Evolutionary conservation across 2,797 vertebrate genomes (phyloP).

Genomic region (Toxotes lorentzi): DNA sequence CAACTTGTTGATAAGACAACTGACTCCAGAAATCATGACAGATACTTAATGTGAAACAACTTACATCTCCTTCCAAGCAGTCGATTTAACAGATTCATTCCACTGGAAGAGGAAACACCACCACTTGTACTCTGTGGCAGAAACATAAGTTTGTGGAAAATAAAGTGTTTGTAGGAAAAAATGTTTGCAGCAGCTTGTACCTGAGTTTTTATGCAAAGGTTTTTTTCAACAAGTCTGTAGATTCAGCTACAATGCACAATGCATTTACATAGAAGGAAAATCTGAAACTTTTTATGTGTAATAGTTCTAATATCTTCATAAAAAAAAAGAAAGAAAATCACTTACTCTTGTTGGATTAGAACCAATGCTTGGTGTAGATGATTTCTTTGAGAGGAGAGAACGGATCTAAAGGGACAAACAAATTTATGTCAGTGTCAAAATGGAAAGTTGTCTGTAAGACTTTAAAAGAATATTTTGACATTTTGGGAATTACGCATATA

Average conservation of each 20-base stretch:
- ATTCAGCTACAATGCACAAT: not conserved
- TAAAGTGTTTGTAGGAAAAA: not conserved
- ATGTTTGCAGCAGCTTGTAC: not conserved
- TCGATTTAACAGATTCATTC: constrained; percentile 81
- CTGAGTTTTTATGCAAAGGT: not conserved
- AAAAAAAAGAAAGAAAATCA: not conserved
- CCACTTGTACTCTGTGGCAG: constrained; percentile 82
- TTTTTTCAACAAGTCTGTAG: not conserved
- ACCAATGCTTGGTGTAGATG: constrained; percentile 75
- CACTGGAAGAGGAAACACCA: constrained; percentile 79
- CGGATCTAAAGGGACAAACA: constrained; percentile 82
- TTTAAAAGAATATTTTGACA: not conserved
- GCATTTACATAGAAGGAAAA: not conserved
- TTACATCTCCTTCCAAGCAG: constrained; percentile 86
- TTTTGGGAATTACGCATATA: not conserved
- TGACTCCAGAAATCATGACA: not conserved
- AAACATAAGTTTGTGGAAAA: not conserved
- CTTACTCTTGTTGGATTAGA: constrained; percentile 88
- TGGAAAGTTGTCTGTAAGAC: not conserved
- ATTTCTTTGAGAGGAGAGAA: constrained; percentile 82
- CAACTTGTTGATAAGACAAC: not conserved
- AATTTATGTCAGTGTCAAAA: constrained; percentile 12
- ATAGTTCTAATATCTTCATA: too few relatives aligned
- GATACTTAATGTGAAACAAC: constrained; percentile 39
- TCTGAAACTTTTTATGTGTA: not conserved